Evolutionary conservation across 2,797 vertebrate species (phyloP), one percentile per base, ranked within the genome.

Genomic region (Synanceia verrucosa): DNA sequence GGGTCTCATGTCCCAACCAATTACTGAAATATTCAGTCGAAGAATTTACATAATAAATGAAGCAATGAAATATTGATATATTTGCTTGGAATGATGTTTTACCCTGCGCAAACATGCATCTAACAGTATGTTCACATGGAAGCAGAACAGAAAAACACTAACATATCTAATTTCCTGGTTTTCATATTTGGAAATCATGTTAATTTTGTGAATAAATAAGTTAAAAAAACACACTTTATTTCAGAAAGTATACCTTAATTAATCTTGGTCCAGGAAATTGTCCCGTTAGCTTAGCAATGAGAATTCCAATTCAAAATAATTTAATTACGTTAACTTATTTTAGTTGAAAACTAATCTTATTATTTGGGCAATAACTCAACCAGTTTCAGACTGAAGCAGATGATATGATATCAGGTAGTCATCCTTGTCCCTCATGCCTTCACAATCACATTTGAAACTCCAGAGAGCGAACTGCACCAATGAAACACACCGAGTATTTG

Each of bases 31-130:
- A 90, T 89, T 85, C 83, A 91, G 84, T 82, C 87, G 84, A 85
- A 63, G 88, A 91, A 92, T 93, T 94, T 92, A 88, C 92, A 93
- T 93, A 92, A 93, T 93, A 90, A 91, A 93, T 93, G 86, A 93
- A 85, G 78, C 68, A 75, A 90, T 94, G 79, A 92, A 92, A 93
- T 92, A 92, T 93, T 92, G 83, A 93, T 92, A 84, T 82, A 87
- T 92, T 90, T 92, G 79, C 89, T 89, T 68, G 23, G 50, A 78
- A 83, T 76, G 41, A 87, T 90, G 88, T 91, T 92, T 87, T 74
- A 86, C 37, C 65, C 63, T 63, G 70, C 71, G 65, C 79, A 88
- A 88, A 90, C 85, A 85, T 78, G 78, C 81, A 78, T 85, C 65
- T 82, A 63, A 87, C 86, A 85, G 74, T 83, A 68, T 64, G 59